Base-by-base conservation (phyloP, 2,797 vertebrate genomes). In the Lepidocolaptes lacrymiger region DNA sequence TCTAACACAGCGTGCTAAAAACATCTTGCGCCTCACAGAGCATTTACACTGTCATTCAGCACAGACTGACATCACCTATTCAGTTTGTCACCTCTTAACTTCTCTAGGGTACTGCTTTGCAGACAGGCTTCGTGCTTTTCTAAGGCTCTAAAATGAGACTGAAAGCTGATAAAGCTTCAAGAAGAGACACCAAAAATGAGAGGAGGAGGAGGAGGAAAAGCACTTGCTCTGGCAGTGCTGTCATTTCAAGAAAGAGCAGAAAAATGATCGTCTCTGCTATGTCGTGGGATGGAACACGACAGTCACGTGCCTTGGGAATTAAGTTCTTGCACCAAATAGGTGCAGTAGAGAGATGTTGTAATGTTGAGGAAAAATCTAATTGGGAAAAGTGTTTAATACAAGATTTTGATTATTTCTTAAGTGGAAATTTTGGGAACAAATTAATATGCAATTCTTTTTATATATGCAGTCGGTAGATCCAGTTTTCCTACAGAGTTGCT, bases 151-250 rank as follows among this genome's bases (percentile, higher is more conserved):
- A 95, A 93, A 79, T 14, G 55, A 86, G 85, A 51, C 51, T 69
- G 79, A 88, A 83, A 66, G 62, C 82, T 92, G 88, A 54, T 68
- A 52, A 87, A 75, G 39, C 71, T 73, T 76, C n/a, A 58, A 14
- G 73, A 95, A 81, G 72, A 90, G 71, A 72, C 22, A 22, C 41
- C 54, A 63, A 74, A 88, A 89, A 73, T 54, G 66, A 68, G 39
- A 78, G 39, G 44, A 92, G 64, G 24, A 77, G 89, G 58, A 87
- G 86, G 59, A 93, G 91, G 72, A 54, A 20, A 67, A 79, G 24
- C 44, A 82, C 56, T 67, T 67, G 26, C 46, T 89, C 87, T 85
- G 48, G 44, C 81, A 89, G 43, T 12, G 17, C 62, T 95, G 82
- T 75, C 37, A 7, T 82, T 72, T 16, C 26, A 71, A 76, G 78